Evolutionary conservation across 2,888 invertebrate species (phyloP).

Genomic region (Platycheirus albimanus): DNA sequence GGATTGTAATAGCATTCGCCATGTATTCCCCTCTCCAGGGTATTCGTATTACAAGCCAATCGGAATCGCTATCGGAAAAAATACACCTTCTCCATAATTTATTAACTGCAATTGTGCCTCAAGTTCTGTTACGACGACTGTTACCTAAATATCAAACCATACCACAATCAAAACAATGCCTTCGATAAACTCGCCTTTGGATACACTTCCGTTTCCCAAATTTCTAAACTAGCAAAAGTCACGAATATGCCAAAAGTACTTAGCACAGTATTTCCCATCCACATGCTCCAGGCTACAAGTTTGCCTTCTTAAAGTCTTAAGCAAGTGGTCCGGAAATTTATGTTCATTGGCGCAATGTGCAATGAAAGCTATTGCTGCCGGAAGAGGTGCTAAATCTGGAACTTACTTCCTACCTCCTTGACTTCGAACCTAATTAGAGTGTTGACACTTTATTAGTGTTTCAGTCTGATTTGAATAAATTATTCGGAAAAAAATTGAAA

Average conservation of each 20-base stretch:
- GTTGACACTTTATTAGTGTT: neutral
- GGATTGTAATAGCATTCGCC: conserved; percentile 27
- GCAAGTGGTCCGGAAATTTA: conserved; percentile 49
- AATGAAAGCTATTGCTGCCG: conserved; percentile 22
- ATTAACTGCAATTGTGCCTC: conserved; percentile 57
- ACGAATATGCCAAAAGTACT: conserved; percentile 48
- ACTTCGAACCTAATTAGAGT: neutral
- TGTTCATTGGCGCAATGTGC: conserved; percentile 55
- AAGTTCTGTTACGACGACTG: neutral
- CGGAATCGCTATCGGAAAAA: conserved; percentile 35
- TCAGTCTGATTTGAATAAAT: too few relatives aligned
- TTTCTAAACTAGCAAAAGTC: conserved; percentile 58
- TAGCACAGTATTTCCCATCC: conserved; percentile 17
- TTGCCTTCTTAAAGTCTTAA: conserved; percentile 6
- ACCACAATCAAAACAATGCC: conserved; percentile 7
- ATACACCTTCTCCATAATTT: conserved; percentile 68
- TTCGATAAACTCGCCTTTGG: conserved; percentile 9
- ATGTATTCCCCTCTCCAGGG: conserved; percentile 17
- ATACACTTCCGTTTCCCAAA: conserved; percentile 35
- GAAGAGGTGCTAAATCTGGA: conserved; percentile 49
- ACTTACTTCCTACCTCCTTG: neutral
- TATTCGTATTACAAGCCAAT: conserved; percentile 27
- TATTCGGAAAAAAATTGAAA: too few relatives aligned
- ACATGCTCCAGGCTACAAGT: conserved; percentile 12
- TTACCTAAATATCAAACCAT: neutral